phyloP scores from a whole-genome alignment of 2,797 vertebrate species.

The Cygnus olor region DNA sequence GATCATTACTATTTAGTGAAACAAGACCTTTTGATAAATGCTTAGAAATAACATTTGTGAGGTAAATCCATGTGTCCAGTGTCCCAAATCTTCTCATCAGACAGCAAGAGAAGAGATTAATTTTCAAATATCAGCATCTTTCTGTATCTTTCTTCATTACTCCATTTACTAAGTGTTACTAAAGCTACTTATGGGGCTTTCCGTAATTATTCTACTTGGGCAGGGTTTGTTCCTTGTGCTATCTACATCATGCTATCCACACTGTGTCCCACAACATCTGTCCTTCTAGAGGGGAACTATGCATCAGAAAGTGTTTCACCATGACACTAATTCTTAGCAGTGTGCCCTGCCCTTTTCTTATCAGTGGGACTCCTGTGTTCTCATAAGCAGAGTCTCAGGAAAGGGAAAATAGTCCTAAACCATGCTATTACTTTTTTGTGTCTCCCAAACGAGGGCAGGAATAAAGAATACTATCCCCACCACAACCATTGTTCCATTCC shows the following conservation, averaged over 20 bases:
- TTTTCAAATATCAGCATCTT: not conserved
- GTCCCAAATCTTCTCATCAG: not conserved
- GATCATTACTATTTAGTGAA: not conserved
- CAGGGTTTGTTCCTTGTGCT: accelerated
- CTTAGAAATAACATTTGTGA: not conserved
- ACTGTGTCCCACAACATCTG: not conserved
- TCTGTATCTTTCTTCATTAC: not conserved
- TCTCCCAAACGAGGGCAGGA: not conserved
- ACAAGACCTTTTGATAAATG: not conserved
- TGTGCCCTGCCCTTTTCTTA: not conserved
- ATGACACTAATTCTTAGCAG: not conserved
- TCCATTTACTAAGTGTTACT: not conserved
- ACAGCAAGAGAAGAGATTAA: not conserved
- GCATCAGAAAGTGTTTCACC: not conserved
- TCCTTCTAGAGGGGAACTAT: not conserved
- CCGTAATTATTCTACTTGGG: not conserved
- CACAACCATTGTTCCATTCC: not conserved
- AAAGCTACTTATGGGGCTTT: not conserved
- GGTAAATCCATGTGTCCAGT: not conserved
- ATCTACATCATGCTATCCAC: not conserved
- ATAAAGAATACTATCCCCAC: not conserved
- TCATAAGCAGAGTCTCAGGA: not conserved
- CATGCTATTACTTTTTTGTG: not conserved
- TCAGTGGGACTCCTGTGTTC: not conserved
- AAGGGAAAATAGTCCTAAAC: not conserved